Base-by-base conservation (phyloP, 2,888 invertebrate genomes). In the Acanthosepion esculentum region DNA sequence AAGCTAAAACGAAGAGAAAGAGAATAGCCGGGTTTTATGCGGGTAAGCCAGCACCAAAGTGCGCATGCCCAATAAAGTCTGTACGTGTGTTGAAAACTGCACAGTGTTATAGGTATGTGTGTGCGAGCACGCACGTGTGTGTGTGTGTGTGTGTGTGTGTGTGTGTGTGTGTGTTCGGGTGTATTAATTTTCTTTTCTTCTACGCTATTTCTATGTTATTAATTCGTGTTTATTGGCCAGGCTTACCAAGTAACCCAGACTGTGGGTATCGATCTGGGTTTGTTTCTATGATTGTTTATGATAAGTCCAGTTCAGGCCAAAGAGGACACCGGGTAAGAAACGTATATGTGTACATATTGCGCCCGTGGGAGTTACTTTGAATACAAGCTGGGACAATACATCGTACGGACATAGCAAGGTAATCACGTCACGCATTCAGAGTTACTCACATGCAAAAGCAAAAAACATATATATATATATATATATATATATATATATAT, bases 281-380 rank as follows among this genome's bases (percentile, higher is more conserved):
- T 78, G n/a, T 78, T 78, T n/a, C 33, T 78, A 78, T 78, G 78
- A 78, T 78, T 78, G 78, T 78, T 78, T 78, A 78, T 78, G n/a
- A n/a, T n/a, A n/a, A n/a, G 78, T 78, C 78, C 78, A 78, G n/a
- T 78, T 78, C n/a, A 78, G 78, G 78, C 33, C 78, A 78, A n/a
- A n/a, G 78, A 78, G 78, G n/a, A 33, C 78, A 78, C n/a, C 18
- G 23, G 78, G n/a, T n/a, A 78, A 33, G n/a, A 33, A 78, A 78
- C n/a, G n/a, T 33, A 78, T 33, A n/a, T 78, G n/a, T 78, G n/a
- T 78, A n/a, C 78, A 78, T 78, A n/a, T 78, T 78, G 78, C 15
- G 78, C n/a, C 78, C 78, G 78, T 78, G 78, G 78, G 78, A 78
- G 78, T 78, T n/a, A 33, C 78, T 78, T 78, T 78, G 78, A 78